phyloP scores from a whole-genome alignment of 1,140 invertebrate species.

The Papilio dardanus region DNA sequence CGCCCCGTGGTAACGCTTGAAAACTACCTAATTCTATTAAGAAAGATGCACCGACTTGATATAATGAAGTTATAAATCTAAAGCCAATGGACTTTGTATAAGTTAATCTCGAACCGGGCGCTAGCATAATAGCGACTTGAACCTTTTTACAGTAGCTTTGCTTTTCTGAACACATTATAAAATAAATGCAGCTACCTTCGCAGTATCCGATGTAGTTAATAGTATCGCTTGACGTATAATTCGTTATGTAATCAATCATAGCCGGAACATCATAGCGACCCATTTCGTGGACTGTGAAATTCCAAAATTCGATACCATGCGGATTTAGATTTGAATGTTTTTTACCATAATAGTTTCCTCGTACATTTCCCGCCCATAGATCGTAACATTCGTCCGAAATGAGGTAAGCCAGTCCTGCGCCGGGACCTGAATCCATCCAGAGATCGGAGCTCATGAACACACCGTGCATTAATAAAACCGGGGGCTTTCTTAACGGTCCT shows the following conservation, averaged over 20 bases:
- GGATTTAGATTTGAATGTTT: slow-evolving; percentile 81
- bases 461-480: slow-evolving; percentile 83
- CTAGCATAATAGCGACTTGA: slow-evolving; percentile 56
- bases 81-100: slow-evolving; percentile 55
- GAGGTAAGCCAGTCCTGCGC: slow-evolving; percentile 85
- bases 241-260: slow-evolving; percentile 86
- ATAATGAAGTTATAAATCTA: slow-evolving; percentile 39
- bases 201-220: slow-evolving; percentile 84
- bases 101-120: slow-evolving; percentile 57
- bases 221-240: slow-evolving; percentile 79
- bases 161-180: slow-evolving; percentile 69
- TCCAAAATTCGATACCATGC: slow-evolving; percentile 81
- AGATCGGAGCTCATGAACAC: slow-evolving; percentile 85
- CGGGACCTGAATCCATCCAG: slow-evolving; percentile 85
- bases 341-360: slow-evolving; percentile 86
- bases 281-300: slow-evolving; percentile 87
- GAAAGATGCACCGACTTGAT: slow-evolving; percentile 42
- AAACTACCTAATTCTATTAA: slow-evolving; percentile 44
- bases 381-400: slow-evolving; percentile 89
- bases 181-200: slow-evolving; percentile 80
- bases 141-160: slow-evolving; percentile 63
- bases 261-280: slow-evolving; percentile 88
- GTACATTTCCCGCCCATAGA: slow-evolving; percentile 88
- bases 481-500: slow-evolving; percentile 41
- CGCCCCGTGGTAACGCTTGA: slow-evolving; percentile 55